Evolutionary conservation across 2,797 vertebrate species (phyloP), one percentile per base, ranked within the genome.

Genomic region (Coregonus suidteri): DNA sequence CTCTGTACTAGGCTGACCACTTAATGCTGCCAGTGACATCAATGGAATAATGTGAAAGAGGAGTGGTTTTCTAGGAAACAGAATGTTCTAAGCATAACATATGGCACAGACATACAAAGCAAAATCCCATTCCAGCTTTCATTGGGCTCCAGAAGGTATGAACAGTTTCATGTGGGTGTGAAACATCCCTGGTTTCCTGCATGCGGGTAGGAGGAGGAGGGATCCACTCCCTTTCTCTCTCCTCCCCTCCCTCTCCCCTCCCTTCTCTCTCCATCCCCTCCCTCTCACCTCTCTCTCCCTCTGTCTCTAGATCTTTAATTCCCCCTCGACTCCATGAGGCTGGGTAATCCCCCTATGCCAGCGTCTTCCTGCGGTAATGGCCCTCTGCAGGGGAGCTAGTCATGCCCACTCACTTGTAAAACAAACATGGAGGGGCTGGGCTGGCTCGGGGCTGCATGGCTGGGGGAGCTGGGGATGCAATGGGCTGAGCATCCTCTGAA

Each of bases 1-100:
- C 88, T 86, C 87, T 6, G 1, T 6, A 47, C 41, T 11, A 47
- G 9, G 41, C 89, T 80, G 88, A 91, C 89, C 88, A 91, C 85
- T 91, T 90, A 90, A 90, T 86, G 82, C 80, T 86, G 83, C 80
- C 87, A 83, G 75, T 87, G 87, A 85, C 90, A 90, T 90, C 85
- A 83, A 79, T 88, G 83, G 84, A 86, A 87, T 90, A 88, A 88
- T 76, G 79, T 83, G 83, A 84, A 34, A 75, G 75, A 72, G 87
- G 81, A 81, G 54, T 9, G 56, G 73, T 84, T 86, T 62, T 89
- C 82, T 80, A 86, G 85, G 76, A 87, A 91, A 62, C 82, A 75
- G 77, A 88, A 85, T 86, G 83, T 85, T 90, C 84, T 76, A 34
- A 90, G 84, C 74, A 64, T 72, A 84, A 52, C 86, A 81, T 84